Conservation (phyloP, 2,888 invertebrate species). For the Thera britannica region DNA sequence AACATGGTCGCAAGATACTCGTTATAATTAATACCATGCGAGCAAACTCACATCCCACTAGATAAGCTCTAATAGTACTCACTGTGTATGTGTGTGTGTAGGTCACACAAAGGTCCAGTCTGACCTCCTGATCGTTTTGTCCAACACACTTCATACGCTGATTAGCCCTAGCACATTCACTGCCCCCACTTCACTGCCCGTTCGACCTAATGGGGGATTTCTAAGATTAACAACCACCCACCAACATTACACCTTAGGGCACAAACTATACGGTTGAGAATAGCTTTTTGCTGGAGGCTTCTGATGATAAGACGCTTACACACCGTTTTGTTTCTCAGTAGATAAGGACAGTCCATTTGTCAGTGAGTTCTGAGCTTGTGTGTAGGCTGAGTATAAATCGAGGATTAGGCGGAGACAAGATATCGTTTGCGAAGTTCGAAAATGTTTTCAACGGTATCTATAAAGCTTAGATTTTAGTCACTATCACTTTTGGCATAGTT, state of each 20-base stretch:
- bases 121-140: slow-evolving; percentile 28
- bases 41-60: not conserved
- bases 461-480: not conserved
- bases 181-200: slow-evolving; percentile 41
- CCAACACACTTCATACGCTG: slow-evolving; percentile 34
- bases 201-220: slow-evolving; percentile 42
- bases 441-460: not conserved
- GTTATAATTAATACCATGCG: not conserved
- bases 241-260: slow-evolving; percentile 11
- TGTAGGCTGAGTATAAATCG: slow-evolving; percentile 33
- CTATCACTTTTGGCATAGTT: too few species aligned
- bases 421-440: slow-evolving; percentile 10
- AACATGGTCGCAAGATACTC: too few species aligned
- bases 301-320: slow-evolving; percentile 39
- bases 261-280: slow-evolving; percentile 13
- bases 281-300: not conserved
- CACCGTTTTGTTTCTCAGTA: slow-evolving; percentile 41
- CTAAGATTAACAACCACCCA: slow-evolving; percentile 33
- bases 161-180: slow-evolving; percentile 42
- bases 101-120: slow-evolving; percentile 10
- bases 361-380: slow-evolving; percentile 39
- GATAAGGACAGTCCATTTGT: slow-evolving; percentile 42
- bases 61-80: not conserved
- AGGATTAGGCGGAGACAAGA: slow-evolving; percentile 29
- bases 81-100: not conserved